Percentiles rank a stretch among this genome's conserved stretches.
Evolutionary conservation across 2,797 vertebrate genomes (phyloP).

Genomic region (Lateolabrax maculatus): DNA sequence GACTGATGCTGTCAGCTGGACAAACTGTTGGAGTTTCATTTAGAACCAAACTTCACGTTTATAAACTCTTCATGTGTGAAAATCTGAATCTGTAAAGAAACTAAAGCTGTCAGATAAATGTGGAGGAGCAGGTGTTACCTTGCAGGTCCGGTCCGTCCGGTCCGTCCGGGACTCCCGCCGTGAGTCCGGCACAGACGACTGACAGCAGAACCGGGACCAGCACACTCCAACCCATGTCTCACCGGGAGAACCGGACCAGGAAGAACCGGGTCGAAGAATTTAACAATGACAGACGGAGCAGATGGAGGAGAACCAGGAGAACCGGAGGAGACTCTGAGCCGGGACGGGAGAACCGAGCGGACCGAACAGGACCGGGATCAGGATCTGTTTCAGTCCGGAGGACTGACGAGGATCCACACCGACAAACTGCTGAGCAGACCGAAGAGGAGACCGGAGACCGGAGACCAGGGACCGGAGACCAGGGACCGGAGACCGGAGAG

Average conservation of each 20-base stretch:
- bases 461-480: too few relatives aligned
- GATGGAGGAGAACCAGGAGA: background rate
- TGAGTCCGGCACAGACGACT: conserved; percentile 32
- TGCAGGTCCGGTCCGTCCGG: conserved; percentile 61
- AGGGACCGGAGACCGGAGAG: too few relatives aligned
- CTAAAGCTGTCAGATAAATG: too few relatives aligned
- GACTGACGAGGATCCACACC: conserved; percentile 4
- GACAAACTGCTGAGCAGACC: background rate
- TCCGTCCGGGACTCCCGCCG: conserved; percentile 50
- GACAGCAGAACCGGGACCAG: conserved; percentile 60
- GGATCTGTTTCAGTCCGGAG: background rate
- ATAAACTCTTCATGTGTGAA: too few relatives aligned
- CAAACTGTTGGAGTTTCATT: too few relatives aligned
- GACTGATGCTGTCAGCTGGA: too few relatives aligned
- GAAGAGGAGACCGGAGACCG: background rate
- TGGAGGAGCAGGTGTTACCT: too few relatives aligned
- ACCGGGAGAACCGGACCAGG: background rate
- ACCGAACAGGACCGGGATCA: background rate
- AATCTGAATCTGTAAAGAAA: too few relatives aligned
- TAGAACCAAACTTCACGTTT: too few relatives aligned
- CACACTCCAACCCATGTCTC: conserved; percentile 44
- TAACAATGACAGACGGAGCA: too few relatives aligned
- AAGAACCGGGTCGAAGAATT: background rate
- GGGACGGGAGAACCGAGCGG: background rate
- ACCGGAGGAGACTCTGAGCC: background rate